Evolutionary conservation across 2,797 vertebrate species (phyloP).

Genomic region (Pseudochaenichthys georgianus): DNA sequence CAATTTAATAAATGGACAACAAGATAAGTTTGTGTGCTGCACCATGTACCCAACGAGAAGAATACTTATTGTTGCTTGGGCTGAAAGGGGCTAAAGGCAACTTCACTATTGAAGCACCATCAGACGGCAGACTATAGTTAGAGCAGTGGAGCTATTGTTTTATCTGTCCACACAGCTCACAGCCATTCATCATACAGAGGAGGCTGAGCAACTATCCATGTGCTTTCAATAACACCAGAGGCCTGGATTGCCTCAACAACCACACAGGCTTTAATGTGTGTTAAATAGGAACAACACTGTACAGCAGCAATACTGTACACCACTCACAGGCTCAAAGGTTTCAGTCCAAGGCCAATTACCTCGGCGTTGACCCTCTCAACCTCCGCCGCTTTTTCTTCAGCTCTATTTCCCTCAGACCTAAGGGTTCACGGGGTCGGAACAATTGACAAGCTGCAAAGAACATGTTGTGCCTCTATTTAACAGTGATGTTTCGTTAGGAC

Average conservation of each 20-base stretch:
- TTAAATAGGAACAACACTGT: slow-evolving; percentile 16
- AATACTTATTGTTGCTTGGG: slow-evolving; percentile 44
- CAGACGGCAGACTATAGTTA: slow-evolving; percentile 35
- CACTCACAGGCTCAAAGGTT: slow-evolving; percentile 26
- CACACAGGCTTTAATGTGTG: slow-evolving; percentile 17
- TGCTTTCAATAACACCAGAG: slow-evolving; percentile 55
- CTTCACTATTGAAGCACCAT: slow-evolving; percentile 40
- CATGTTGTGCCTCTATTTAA: slow-evolving; percentile 66
- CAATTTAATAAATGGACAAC: slow-evolving; percentile 28
- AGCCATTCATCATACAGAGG: slow-evolving; percentile 67
- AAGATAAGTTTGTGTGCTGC: slow-evolving; percentile 28
- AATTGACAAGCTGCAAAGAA: slow-evolving; percentile 54
- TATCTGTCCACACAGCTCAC: slow-evolving; percentile 48
- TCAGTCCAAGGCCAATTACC: slow-evolving; percentile 38
- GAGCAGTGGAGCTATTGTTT: slow-evolving; percentile 60
- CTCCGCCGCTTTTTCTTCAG: slow-evolving; percentile 7
- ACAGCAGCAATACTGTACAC: not conserved
- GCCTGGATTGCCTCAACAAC: slow-evolving; percentile 26
- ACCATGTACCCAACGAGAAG: slow-evolving; percentile 13
- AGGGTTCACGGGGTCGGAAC: slow-evolving; percentile 53
- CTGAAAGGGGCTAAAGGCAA: slow-evolving; percentile 34
- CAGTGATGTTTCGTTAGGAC: too few relatives aligned
- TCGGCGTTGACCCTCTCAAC: slow-evolving; percentile 50
- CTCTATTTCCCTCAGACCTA: slow-evolving; percentile 39
- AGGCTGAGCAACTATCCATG: slow-evolving; percentile 53